phyloP scores from a whole-genome alignment of 2,888 invertebrate genomes.

The Amphipyra tragopoginis region DNA sequence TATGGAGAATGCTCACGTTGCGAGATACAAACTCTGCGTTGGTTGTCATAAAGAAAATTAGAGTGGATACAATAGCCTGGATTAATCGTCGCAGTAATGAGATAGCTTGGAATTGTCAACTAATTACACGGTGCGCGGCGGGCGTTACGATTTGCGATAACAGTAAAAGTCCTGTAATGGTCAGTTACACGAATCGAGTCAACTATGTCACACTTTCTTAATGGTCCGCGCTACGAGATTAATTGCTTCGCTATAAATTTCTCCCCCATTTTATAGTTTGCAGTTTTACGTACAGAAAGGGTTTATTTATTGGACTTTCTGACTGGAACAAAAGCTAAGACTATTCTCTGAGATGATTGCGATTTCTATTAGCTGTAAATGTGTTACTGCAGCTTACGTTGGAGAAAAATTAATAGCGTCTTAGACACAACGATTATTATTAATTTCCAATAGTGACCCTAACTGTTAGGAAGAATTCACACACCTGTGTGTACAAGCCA shows the following conservation, averaged over 20 bases:
- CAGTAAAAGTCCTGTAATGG: conserved; percentile 86
- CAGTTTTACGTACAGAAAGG: conserved; percentile 58
- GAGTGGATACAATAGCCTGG: conserved; percentile 30
- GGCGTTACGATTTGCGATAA: conserved; percentile 85
- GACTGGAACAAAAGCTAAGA: not conserved
- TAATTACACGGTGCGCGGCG: conserved; percentile 82
- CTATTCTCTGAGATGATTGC: not conserved
- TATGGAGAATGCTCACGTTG: not conserved
- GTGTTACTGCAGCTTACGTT: not conserved
- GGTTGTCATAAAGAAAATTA: conserved; percentile 21
- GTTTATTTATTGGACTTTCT: conserved; percentile 57
- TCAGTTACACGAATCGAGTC: conserved; percentile 77
- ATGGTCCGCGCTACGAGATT: conserved; percentile 73
- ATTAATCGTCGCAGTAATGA: conserved; percentile 60
- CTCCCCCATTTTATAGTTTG: conserved; percentile 58
- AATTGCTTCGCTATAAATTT: conserved; percentile 72
- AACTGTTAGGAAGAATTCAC: conserved; percentile 28
- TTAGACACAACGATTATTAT: conserved; percentile 2
- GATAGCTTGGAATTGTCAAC: conserved; percentile 73
- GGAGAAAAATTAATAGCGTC: not conserved
- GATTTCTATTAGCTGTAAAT: not conserved
- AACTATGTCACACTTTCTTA: conserved; percentile 81
- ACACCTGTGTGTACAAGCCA: conserved; percentile 81
- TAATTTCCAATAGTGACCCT: conserved; percentile 17
- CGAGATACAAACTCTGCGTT: conserved; percentile 45